Percentiles rank a stretch among this genome's conserved stretches.
phyloP scores from a whole-genome alignment of 1,140 invertebrate genomes.

The Neodiprion virginianus region DNA sequence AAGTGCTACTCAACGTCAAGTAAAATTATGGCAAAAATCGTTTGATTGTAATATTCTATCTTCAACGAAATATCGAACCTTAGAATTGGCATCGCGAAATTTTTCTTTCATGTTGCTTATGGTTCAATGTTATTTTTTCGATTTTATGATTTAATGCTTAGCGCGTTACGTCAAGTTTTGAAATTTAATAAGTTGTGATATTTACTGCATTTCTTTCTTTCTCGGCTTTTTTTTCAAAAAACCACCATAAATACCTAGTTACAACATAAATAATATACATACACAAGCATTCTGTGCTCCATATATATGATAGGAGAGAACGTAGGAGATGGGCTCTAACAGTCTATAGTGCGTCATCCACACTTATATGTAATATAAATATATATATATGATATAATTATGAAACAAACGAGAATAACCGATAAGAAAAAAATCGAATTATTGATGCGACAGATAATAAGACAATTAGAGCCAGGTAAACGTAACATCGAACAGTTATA shows the following conservation, averaged over 20 bases:
- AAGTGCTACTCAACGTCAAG: too few relatives aligned
- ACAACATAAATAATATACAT: constrained; percentile 61
- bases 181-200: background rate
- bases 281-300: constrained; percentile 61
- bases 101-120: background rate
- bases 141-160: too few relatives aligned
- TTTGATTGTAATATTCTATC: too few relatives aligned
- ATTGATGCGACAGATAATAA: background rate
- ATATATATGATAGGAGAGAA: constrained; percentile 47
- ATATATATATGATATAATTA: too few relatives aligned
- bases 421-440: background rate
- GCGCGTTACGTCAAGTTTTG: too few relatives aligned
- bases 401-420: background rate
- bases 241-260: constrained; percentile 54
- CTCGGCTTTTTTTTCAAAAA: background rate
- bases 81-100: background rate
- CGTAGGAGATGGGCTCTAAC: constrained; percentile 45
- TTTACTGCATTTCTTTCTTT: background rate
- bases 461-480: constrained; percentile 46
- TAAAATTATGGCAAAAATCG: too few relatives aligned
- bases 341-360: constrained; percentile 4
- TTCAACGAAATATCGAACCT: too few relatives aligned
- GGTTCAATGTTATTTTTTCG: background rate
- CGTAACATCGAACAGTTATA: constrained; percentile 54
- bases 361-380: background rate